Base-by-base conservation (phyloP, 2,113 vertebrate genomes). In the Microcebus jonahi region DNA sequence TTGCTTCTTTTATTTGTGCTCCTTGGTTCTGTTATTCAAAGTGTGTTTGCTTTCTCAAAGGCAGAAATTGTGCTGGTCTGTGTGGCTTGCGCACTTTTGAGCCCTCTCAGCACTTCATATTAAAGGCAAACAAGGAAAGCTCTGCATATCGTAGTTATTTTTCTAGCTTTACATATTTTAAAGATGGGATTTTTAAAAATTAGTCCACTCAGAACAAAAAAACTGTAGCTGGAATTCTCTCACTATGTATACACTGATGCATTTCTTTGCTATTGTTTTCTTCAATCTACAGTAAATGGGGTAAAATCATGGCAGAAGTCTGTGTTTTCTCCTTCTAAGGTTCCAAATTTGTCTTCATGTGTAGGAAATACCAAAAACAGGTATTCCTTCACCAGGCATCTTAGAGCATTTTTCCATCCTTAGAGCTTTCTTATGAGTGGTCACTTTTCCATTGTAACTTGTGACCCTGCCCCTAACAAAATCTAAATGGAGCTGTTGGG, bases 11-110 rank as follows among this genome's bases (percentile, higher is more conserved):
- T 85, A 83, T 95, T 86, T 91, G 55, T 85, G 55, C 61, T 88
- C 11, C 88, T 97, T 88, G 45, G 14, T 88, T 95, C 31, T 95
- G 27, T 91, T 91, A 61, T 92, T 85, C 92, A 97, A 97, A 92
- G 86, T 81, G 31, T 36, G 57, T 92, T 90, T 42, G 39, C 29
- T 34, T 85, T 93, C 90, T 91, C 71, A 88, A 93, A 92, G 88
- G 55, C 34, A 71, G 55, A 79, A 53, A 89, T 84, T 95, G n/a
- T 83, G 48, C 90, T 83, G 68, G 10, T 59, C 48, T 71, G 18
- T 94, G 14, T 86, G 61, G 67, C 15, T 70, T 88, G 29, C 94
- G 34, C 65, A 91, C 71, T 94, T 96, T 68, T 87, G 75, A 94
- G 68, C 93, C 63, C 36, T 97, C 45, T 95, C 61, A 90, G 39